A percentile compares a stretch with the other conserved stretches of the same genome.
Conservation (phyloP, 2,797 vertebrate genomes). For the Helostoma temminkii region DNA sequence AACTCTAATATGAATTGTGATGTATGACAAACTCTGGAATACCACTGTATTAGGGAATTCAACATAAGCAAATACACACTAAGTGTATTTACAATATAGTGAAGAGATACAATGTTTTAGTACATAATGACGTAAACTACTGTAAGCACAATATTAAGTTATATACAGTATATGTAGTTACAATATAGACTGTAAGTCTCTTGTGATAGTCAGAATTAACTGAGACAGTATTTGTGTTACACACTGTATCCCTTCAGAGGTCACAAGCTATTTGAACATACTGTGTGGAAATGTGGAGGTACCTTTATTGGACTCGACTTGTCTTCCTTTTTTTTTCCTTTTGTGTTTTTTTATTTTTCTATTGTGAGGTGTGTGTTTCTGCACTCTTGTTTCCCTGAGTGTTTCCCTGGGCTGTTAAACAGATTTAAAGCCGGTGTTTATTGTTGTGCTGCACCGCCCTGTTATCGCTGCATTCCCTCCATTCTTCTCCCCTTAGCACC, state of each 20-base stretch:
- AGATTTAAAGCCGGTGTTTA: conserved; percentile 70
- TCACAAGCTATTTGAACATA: background rate
- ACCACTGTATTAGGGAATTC: no score
- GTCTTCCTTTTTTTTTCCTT: conserved; percentile 4
- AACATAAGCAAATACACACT: no score
- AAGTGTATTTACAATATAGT: no score
- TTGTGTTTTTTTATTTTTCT: conserved; percentile 6
- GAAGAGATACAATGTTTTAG: background rate
- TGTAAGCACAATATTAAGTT: background rate
- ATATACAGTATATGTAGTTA: background rate
- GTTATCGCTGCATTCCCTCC: conserved; percentile 55
- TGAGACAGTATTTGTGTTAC: background rate
- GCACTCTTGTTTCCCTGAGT: conserved; percentile 28
- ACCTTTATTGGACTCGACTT: conserved; percentile 5
- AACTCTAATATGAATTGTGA: no score
- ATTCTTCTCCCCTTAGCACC: conserved; percentile 63
- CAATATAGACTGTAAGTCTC: background rate
- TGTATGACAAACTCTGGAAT: no score
- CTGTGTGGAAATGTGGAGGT: background rate
- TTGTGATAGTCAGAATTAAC: background rate
- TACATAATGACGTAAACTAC: background rate
- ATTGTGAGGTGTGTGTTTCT: conserved; percentile 15
- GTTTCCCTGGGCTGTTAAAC: conserved; percentile 58
- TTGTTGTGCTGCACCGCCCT: conserved; percentile 62
- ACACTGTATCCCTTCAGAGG: background rate